These are phyloP conservation scores for Pangasius krempfi DNA, from an alignment of 2,797 vertebrate genomes.

Conservation along the genomic window DNA sequence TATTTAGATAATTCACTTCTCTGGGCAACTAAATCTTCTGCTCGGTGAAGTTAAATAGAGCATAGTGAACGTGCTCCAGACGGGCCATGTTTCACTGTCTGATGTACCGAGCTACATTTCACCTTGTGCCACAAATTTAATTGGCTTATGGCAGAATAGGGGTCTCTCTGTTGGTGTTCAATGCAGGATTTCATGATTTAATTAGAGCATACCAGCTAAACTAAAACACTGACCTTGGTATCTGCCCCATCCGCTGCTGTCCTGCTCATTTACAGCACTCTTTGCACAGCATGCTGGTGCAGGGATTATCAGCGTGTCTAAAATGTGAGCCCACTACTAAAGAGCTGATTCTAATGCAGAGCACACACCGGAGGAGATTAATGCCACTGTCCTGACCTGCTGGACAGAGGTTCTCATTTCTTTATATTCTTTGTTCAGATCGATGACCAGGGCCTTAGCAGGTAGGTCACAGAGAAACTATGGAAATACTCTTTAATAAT, in stretches of 20 bases:
- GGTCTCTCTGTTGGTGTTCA: conserved; percentile 52
- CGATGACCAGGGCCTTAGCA: conserved; percentile 58
- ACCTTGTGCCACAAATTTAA: conserved; percentile 63
- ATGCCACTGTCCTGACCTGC: conserved; percentile 66
- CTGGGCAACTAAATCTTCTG: not conserved
- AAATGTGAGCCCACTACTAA: conserved; percentile 56
- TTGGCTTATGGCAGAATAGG: conserved; percentile 59
- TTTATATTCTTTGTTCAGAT: conserved; percentile 65
- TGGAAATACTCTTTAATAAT: not conserved
- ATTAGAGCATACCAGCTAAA: conserved; percentile 71
- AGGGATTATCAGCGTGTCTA: conserved; percentile 57
- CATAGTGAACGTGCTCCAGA: conserved; percentile 41
- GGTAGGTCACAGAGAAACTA: conserved; percentile 45
- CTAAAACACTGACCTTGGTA: conserved; percentile 78
- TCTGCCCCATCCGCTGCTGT: conserved; percentile 50
- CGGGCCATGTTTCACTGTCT: conserved; percentile 30
- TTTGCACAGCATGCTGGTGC: conserved; percentile 51
- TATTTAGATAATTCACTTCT: conserved; percentile 13
- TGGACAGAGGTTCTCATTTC: conserved; percentile 66
- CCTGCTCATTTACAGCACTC: conserved; percentile 42
- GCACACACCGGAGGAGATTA: conserved; percentile 64
- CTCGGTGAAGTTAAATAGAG: conserved; percentile 46
- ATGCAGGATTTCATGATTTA: conserved; percentile 68
- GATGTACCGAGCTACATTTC: conserved; percentile 50
- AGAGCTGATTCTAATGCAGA: conserved; percentile 65